Base-by-base conservation (phyloP, 2,888 invertebrate species). In the Liopterus haemorrhoidalis region DNA sequence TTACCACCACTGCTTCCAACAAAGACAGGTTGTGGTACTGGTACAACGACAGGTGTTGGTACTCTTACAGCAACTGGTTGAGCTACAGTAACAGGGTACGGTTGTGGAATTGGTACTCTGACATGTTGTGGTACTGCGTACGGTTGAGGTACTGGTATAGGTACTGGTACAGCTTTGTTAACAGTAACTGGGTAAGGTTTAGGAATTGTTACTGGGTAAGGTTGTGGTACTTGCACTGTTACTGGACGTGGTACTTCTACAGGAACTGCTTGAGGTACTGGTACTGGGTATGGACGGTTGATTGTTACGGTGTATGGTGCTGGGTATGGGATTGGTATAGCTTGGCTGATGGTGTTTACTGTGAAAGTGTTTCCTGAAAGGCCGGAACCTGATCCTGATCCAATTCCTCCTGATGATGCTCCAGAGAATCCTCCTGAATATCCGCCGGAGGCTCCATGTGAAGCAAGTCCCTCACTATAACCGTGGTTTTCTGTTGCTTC, bases 81-180 rank as follows among this genome's bases (percentile, higher is more conserved):
- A 6, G 76, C 68, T 0, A 76, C 69, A 0, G 72, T 70, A 19
- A 74, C 75, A 2, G 75, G 72, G 43, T 72, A 72, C 1, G 77
- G 76, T 47, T 75, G 67, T 33, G 76, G 73, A 0, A 76, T 66
- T 2, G 67, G 65, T 5, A 74, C 66, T 2, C 67, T 55, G 14
- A 70, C 66, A 0, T 72, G 68, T 30, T 69, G 63, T 1, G 70
- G 67, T 2, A 65, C 63, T 39, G 68, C 61, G 5, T 68, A 68
- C 1, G 70, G 73, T 0, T 76, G 72, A 0, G 71, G 70, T 0
- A 72, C 67, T 2, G 69, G 71, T 1, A 75, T 72, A 1, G 72
- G 64, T n/a, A 62, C 57, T 14, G 63, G 61, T 9, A 60, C 60
- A 6, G 66, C 59, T 22, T 67, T 55, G 20, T 62, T 64, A 2